A percentile compares a stretch with the other conserved stretches of the same genome.
phyloP scores from a whole-genome alignment of 2,113 vertebrate species.

The Ibidorhyncha struthersii region DNA sequence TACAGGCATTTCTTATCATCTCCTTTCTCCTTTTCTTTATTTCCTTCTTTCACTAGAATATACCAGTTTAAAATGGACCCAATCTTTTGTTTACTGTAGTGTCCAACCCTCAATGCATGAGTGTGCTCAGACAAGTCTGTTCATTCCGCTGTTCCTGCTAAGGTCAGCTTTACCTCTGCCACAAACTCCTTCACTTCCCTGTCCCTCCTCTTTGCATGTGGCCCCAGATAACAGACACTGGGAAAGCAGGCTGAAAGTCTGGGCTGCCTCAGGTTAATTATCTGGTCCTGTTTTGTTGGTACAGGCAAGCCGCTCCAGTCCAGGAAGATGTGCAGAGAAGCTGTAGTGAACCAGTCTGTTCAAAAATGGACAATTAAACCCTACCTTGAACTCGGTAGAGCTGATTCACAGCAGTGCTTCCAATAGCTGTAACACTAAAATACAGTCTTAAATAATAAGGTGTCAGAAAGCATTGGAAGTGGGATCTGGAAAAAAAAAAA shows the following conservation, averaged over 20 bases:
- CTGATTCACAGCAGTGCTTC: background rate
- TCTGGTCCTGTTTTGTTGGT: background rate
- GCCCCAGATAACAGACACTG: background rate
- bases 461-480: background rate
- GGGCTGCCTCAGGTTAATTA: background rate
- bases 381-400: background rate
- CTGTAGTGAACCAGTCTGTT: background rate
- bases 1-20: background rate
- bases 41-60: background rate
- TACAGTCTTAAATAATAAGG: background rate
- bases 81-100: background rate
- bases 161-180: background rate
- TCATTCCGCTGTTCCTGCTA: background rate
- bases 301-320: background rate
- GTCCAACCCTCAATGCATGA: background rate
- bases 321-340: background rate
- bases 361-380: background rate
- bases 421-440: background rate
- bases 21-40: background rate
- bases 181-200: background rate
- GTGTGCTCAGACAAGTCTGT: background rate
- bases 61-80: background rate
- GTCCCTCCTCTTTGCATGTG: background rate
- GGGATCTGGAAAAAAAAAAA: background rate
- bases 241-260: background rate